phyloP scores from a whole-genome alignment of 2,888 invertebrate genomes.

The Timandra comae region DNA sequence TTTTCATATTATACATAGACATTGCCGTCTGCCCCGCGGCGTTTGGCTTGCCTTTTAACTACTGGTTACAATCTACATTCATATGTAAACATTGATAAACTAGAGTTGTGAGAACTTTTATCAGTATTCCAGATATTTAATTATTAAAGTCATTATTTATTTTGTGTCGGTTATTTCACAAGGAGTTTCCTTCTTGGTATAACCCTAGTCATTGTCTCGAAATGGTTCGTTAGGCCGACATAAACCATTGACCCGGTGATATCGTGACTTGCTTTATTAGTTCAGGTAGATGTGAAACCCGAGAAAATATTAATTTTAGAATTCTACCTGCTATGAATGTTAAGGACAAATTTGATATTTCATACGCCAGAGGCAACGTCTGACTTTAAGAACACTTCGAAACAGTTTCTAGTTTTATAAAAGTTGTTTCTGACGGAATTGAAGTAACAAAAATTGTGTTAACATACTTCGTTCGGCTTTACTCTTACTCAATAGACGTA shows the following conservation, averaged over 20 bases:
- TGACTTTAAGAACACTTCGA: constrained; percentile 3
- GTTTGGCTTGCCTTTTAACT: constrained; percentile 5
- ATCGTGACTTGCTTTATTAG: constrained; percentile 1
- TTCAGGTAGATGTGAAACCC: neutral
- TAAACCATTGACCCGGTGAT: neutral
- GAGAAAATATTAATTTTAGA: neutral
- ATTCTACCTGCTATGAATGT: neutral
- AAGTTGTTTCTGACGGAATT: neutral
- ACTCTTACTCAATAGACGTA: too few relatives aligned
- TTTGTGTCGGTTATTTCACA: too few relatives aligned
- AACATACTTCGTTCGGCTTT: constrained; percentile 26
- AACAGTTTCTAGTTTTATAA: too few relatives aligned
- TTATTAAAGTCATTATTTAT: too few relatives aligned
- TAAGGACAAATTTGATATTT: constrained; percentile 7
- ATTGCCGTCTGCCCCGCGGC: too few relatives aligned
- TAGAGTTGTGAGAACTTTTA: too few relatives aligned
- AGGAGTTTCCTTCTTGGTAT: too few relatives aligned
- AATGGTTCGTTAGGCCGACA: neutral
- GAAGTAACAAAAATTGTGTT: constrained; percentile 16
- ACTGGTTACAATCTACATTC: neutral
- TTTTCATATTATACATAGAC: constrained; percentile 5
- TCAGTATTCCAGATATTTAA: too few relatives aligned
- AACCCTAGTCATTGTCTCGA: constrained; percentile 1
- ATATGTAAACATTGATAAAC: too few relatives aligned
- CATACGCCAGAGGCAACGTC: constrained; percentile 9